Evolutionary conservation across 2,888 invertebrate species (phyloP).

Genomic region (Ganaspis brasiliensis): DNA sequence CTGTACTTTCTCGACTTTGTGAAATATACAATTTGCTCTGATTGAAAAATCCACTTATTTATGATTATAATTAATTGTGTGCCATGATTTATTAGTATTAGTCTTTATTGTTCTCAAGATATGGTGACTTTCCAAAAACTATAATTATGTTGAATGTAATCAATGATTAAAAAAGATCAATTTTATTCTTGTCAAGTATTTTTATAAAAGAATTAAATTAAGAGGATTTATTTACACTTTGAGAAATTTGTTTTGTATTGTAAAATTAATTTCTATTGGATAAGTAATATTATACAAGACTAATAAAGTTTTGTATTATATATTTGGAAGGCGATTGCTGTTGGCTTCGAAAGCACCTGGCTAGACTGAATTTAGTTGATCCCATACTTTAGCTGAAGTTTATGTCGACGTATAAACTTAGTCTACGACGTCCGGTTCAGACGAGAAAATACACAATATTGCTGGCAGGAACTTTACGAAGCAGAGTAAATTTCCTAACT

Average conservation of each 20-base stretch:
- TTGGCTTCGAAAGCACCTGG: conserved; percentile 30
- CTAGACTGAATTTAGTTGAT: conserved; percentile 43
- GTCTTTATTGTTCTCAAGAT: no score
- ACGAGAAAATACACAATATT: conserved; percentile 29
- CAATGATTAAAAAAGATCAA: no score
- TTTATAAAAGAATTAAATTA: no score
- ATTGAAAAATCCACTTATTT: neutral
- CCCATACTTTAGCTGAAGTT: conserved; percentile 35
- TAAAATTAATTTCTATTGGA: no score
- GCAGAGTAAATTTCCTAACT: conserved; percentile 20
- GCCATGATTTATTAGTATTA: no score
- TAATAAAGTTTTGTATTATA: conserved; percentile 2
- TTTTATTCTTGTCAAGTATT: no score
- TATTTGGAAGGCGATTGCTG: conserved; percentile 15
- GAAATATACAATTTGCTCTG: neutral
- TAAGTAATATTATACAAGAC: neutral
- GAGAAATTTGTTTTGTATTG: no score
- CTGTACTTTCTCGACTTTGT: neutral
- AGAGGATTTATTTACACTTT: no score
- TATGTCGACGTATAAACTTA: conserved; percentile 34
- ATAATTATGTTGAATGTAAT: no score
- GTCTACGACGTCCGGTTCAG: conserved; percentile 31
- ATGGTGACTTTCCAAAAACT: no score
- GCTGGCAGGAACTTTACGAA: conserved; percentile 4
- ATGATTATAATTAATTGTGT: neutral